Percentiles rank a stretch among this genome's conserved stretches.
Evolutionary conservation across 2,113 vertebrate genomes (phyloP).

Genomic region (Cephalopterus ornatus): DNA sequence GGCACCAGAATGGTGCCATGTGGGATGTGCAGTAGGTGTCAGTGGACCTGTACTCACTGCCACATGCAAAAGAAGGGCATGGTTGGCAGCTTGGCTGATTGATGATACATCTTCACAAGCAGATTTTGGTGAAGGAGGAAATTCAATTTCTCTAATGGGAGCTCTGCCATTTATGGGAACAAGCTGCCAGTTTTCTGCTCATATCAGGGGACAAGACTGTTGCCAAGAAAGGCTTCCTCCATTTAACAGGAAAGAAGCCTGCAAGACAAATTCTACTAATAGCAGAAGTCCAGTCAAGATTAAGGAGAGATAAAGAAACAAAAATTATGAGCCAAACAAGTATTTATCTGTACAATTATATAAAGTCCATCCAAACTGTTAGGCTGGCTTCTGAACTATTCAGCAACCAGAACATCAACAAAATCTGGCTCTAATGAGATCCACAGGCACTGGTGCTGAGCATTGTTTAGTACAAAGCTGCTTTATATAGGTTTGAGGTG

Average conservation of each 20-base stretch:
- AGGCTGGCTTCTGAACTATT: neutral
- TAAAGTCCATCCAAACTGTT: neutral
- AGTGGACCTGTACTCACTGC: neutral
- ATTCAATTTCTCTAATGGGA: conserved; percentile 8
- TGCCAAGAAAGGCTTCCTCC: conserved; percentile 8
- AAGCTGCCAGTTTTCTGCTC: neutral
- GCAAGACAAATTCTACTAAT: neutral
- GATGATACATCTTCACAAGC: neutral
- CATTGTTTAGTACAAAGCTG: neutral
- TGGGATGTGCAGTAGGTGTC: neutral
- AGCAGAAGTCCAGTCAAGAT: neutral
- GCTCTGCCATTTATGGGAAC: neutral
- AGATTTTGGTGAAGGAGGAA: neutral
- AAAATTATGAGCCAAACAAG: neutral
- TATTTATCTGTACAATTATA: neutral
- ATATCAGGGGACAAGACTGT: neutral
- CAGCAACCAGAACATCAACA: neutral
- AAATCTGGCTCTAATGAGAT: neutral
- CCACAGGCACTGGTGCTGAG: neutral
- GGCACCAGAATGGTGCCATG: neutral
- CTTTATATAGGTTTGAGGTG: neutral
- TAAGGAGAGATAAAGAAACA: neutral
- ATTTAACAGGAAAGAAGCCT: neutral
- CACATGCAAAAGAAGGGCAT: neutral
- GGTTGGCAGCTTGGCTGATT: neutral